A percentile compares a stretch with the other conserved stretches of the same genome.
phyloP scores from a whole-genome alignment of 2,113 vertebrate genomes.

The Turdus rufiventris region DNA sequence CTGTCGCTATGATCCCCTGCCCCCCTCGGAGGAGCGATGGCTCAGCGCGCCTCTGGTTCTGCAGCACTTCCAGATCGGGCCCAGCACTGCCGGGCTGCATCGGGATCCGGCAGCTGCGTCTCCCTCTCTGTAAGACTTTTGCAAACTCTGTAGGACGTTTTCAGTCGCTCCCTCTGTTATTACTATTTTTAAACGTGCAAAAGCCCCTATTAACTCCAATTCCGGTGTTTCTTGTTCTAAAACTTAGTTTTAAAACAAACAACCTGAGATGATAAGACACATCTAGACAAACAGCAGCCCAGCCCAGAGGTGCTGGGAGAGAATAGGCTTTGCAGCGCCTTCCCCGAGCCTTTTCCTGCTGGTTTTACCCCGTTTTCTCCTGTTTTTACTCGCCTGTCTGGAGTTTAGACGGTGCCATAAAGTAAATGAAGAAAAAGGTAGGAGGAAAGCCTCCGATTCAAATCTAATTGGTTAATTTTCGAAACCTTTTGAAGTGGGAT shows the following conservation, averaged over 20 bases:
- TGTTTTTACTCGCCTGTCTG: neutral
- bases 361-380: neutral
- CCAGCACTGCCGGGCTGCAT: neutral
- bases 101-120: neutral
- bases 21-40: neutral
- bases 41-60: neutral
- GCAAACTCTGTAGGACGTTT: neutral
- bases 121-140: neutral
- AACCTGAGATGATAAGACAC: constrained; percentile 32
- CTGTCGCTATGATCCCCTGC: neutral
- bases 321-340: neutral
- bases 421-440: neutral
- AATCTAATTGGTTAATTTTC: neutral
- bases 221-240: constrained; percentile 39
- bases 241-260: constrained; percentile 54
- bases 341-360: neutral
- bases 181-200: constrained; percentile 16
- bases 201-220: constrained; percentile 6
- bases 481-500: neutral
- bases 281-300: constrained; percentile 42
- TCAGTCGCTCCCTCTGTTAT: neutral
- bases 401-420: neutral
- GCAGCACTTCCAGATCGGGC: neutral
- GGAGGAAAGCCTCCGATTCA: neutral
- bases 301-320: neutral